Percentiles rank a stretch among this genome's conserved stretches.
These are phyloP conservation scores for Mirza zaza DNA, from an alignment of 2,113 vertebrate species.

Conservation along the genomic window DNA sequence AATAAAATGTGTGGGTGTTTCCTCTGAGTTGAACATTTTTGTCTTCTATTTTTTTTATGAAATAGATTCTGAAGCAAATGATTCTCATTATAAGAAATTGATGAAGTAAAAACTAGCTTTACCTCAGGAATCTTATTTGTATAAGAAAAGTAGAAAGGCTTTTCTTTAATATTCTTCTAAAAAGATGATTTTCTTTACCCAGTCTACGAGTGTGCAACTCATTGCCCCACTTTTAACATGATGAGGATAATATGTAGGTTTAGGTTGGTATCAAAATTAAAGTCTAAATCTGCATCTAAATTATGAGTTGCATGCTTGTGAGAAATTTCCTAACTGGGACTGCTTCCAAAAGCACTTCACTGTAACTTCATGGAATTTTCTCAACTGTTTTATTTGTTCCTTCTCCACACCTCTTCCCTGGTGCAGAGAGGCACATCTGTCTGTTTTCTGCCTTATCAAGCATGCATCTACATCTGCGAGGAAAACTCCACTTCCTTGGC, in stretches of 20 bases:
- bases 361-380: slow-evolving; percentile 82
- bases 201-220: not conserved
- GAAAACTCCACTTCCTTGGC: slow-evolving; percentile 89
- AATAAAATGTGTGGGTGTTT: not conserved
- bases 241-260: slow-evolving; percentile 49
- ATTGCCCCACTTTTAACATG: slow-evolving; percentile 34
- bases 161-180: slow-evolving; percentile 33
- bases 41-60: not conserved
- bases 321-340: slow-evolving; percentile 82
- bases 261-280: slow-evolving; percentile 73
- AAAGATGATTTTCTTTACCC: slow-evolving; percentile 23
- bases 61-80: not conserved
- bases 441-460: slow-evolving; percentile 89
- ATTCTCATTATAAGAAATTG: not conserved
- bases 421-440: slow-evolving; percentile 88
- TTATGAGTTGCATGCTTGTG: slow-evolving; percentile 71
- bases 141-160: not conserved
- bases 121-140: not conserved
- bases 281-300: slow-evolving; percentile 78
- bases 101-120: not conserved
- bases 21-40: not conserved
- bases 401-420: slow-evolving; percentile 86
- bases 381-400: slow-evolving; percentile 84
- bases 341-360: slow-evolving; percentile 82
- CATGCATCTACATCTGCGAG: slow-evolving; percentile 89